Percentiles rank a stretch among this genome's conserved stretches.
phyloP scores from a whole-genome alignment of 2,113 vertebrate genomes.

The Scopus umbretta region DNA sequence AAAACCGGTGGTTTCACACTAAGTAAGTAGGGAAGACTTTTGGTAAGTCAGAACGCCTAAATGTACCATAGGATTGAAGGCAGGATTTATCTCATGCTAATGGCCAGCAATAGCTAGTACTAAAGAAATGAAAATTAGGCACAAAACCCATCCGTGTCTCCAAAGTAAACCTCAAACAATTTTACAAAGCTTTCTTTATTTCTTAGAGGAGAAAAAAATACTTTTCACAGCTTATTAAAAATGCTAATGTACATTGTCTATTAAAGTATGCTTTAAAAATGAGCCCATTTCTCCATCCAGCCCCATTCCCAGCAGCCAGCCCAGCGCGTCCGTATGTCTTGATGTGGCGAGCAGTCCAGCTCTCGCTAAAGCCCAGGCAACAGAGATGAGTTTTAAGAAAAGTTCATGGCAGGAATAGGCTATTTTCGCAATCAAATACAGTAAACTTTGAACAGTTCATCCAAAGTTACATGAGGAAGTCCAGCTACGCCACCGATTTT shows the following conservation, averaged over 20 bases:
- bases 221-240: not conserved
- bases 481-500: not conserved
- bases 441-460: not conserved
- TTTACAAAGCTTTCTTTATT: not conserved
- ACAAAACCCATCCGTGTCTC: not conserved
- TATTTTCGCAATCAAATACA: not conserved
- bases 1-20: accelerated
- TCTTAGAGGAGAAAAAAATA: not conserved
- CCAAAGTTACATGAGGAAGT: not conserved
- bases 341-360: accelerated
- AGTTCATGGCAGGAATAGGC: not conserved
- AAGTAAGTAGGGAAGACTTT: not conserved
- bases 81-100: not conserved
- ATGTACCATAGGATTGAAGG: not conserved
- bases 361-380: accelerated
- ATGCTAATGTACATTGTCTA: not conserved
- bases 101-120: not conserved
- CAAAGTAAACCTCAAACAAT: not conserved
- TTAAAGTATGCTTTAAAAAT: not conserved
- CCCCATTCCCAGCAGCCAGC: accelerated
- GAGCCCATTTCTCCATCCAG: not conserved
- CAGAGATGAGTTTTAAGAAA: not conserved
- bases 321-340: accelerated
- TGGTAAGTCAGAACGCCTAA: not conserved
- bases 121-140: not conserved